These are phyloP conservation scores for Artibeus jamaicensis DNA, from an alignment of 2,797 vertebrate genomes.

Conservation along the genomic window DNA sequence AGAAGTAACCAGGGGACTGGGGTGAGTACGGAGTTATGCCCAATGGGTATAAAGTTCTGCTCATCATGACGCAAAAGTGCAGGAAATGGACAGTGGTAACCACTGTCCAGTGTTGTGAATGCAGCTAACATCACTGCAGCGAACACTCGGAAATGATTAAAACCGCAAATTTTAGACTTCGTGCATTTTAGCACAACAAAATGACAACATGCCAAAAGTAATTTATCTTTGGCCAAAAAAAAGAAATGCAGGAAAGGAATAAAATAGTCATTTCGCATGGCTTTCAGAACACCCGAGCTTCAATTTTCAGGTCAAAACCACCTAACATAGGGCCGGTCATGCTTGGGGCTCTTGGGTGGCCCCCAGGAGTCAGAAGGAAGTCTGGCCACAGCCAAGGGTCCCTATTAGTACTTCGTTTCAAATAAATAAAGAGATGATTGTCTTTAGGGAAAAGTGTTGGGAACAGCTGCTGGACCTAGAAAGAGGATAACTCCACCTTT, in stretches of 20 bases:
- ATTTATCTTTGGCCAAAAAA: background rate
- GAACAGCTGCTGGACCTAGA: too few relatives aligned
- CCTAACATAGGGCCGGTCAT: rapidly evolving
- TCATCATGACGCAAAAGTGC: background rate
- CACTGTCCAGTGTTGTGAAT: rapidly evolving
- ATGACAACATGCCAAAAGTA: background rate
- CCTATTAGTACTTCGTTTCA: background rate
- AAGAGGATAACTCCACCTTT: background rate
- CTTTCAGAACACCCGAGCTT: background rate
- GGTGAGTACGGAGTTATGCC: too few relatives aligned
- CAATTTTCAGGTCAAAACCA: background rate
- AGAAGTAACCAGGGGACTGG: background rate
- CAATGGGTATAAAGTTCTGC: background rate
- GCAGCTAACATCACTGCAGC: background rate
- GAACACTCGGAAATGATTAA: background rate
- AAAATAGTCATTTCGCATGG: background rate
- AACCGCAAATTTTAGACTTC: background rate
- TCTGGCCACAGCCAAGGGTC: too few relatives aligned
- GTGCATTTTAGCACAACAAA: background rate
- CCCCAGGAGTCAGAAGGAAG: too few relatives aligned
- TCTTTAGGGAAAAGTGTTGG: background rate
- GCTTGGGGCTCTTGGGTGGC: background rate
- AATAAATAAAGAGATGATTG: background rate
- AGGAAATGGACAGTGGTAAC: rapidly evolving
- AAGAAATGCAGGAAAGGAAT: background rate